Evolutionary conservation across 2,888 invertebrate species (phyloP).

Genomic region (Ctenicera cuprea): DNA sequence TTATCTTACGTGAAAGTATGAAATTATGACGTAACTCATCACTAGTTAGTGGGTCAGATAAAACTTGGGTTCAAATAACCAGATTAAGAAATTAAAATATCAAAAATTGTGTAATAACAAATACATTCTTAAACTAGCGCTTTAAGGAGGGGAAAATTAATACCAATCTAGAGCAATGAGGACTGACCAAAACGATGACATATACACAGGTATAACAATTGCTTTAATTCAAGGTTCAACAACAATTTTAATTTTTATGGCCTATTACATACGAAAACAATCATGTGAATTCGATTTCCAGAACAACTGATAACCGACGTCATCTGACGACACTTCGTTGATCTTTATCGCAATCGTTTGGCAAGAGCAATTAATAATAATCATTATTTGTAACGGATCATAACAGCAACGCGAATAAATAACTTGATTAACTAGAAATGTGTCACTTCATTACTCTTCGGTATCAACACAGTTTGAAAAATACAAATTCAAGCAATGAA

Average conservation of each 20-base stretch:
- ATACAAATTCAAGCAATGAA: too few species aligned
- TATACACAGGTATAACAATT: not conserved
- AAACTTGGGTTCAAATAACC: too few species aligned
- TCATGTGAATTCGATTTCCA: not conserved
- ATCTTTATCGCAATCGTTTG: not conserved
- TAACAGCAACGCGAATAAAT: not conserved
- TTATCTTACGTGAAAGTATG: too few species aligned
- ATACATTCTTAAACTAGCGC: too few species aligned
- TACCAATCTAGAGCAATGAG: not conserved
- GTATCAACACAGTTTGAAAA: not conserved
- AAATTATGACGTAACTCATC: too few species aligned
- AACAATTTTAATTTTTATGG: not conserved
- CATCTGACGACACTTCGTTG: not conserved
- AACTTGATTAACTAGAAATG: constrained; percentile 1
- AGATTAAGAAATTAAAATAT: too few species aligned
- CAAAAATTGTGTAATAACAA: too few species aligned
- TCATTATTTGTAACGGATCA: not conserved
- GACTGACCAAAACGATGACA: not conserved
- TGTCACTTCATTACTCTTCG: not conserved
- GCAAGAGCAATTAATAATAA: too few species aligned
- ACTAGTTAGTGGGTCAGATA: too few species aligned
- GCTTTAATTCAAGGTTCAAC: not conserved
- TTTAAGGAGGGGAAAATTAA: too few species aligned
- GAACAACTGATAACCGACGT: not conserved
- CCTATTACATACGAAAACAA: not conserved